Conservation (phyloP, 2,113 vertebrate genomes). For the Phycodurus eques region DNA sequence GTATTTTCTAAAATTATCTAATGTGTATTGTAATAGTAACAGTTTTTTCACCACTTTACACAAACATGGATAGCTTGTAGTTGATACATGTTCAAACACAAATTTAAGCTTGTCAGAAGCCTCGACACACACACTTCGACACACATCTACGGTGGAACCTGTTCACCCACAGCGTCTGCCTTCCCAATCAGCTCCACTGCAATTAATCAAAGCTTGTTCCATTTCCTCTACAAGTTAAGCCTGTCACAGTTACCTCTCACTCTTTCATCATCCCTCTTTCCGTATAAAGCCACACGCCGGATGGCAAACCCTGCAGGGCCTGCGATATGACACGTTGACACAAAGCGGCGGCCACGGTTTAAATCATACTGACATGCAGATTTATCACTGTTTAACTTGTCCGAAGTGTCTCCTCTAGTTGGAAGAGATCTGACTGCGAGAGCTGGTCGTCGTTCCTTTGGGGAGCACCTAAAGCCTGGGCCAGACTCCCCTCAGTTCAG, state of each 20-base stretch:
- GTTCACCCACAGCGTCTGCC: slow-evolving; percentile 45
- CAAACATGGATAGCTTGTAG: neutral
- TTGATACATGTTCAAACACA: neutral
- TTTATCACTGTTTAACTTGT: slow-evolving; percentile 78
- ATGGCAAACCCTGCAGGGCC: slow-evolving; percentile 61
- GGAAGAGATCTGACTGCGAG: slow-evolving; percentile 68
- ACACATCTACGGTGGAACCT: slow-evolving; percentile 24
- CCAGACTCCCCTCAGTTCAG: slow-evolving; percentile 33
- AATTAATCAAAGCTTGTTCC: slow-evolving; percentile 72
- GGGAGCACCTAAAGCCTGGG: slow-evolving; percentile 38
- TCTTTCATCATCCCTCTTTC: slow-evolving; percentile 67
- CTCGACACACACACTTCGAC: neutral
- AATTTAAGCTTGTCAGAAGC: neutral
- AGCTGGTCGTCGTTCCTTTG: slow-evolving; percentile 49
- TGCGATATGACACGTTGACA: slow-evolving; percentile 68
- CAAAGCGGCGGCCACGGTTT: slow-evolving; percentile 62
- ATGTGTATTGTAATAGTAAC: neutral
- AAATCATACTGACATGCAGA: slow-evolving; percentile 73
- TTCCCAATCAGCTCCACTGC: slow-evolving; percentile 57
- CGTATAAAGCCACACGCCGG: slow-evolving; percentile 60
- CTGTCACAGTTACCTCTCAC: slow-evolving; percentile 69
- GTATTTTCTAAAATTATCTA: neutral
- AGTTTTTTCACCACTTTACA: neutral
- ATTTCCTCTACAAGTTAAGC: slow-evolving; percentile 57
- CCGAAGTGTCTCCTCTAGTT: slow-evolving; percentile 72